Conservation (phyloP, 2,113 vertebrate genomes). For the Athene noctua region DNA sequence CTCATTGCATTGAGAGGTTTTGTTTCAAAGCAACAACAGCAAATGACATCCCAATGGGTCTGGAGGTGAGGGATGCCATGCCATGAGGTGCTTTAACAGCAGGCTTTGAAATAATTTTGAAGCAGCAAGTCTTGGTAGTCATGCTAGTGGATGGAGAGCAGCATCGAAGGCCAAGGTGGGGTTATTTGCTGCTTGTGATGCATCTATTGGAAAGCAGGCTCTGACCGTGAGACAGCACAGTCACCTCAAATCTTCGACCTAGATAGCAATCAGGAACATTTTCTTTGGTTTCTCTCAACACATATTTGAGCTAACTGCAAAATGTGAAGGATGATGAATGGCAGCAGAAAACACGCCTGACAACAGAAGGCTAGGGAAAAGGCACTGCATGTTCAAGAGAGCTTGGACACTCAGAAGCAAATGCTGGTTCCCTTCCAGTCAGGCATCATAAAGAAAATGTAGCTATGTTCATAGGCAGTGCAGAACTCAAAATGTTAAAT, state of each 20-base stretch:
- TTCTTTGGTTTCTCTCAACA: neutral
- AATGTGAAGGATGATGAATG: neutral
- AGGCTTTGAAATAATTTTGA: neutral
- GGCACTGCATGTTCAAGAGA: neutral
- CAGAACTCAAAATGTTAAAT: neutral
- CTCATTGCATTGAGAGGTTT: neutral
- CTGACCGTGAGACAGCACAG: neutral
- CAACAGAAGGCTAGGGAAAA: neutral
- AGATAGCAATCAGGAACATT: rapidly evolving
- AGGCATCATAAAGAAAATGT: neutral
- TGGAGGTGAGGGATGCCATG: neutral
- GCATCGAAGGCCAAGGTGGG: neutral
- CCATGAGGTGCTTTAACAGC: neutral
- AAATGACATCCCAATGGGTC: neutral
- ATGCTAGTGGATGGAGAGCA: neutral
- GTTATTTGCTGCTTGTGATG: neutral
- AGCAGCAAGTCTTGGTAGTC: neutral
- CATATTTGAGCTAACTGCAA: neutral
- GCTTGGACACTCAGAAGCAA: neutral
- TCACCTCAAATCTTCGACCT: neutral
- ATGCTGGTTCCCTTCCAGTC: neutral
- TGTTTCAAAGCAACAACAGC: neutral
- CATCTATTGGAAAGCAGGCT: neutral
- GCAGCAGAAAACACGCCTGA: neutral
- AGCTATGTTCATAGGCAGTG: neutral